Evolutionary conservation across 2,797 vertebrate genomes (phyloP).

Genomic region (Halcyon leucocephala): DNA sequence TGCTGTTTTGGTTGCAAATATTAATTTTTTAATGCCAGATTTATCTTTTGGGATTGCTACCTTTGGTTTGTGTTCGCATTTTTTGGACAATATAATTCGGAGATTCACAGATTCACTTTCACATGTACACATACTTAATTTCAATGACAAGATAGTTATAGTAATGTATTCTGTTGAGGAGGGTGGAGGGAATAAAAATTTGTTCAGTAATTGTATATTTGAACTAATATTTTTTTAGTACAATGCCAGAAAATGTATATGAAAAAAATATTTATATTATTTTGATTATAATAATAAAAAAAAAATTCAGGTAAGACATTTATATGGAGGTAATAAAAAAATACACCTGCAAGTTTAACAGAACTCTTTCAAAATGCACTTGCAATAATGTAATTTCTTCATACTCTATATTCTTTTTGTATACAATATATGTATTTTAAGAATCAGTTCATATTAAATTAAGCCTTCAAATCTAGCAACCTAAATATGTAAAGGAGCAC

Average conservation of each 20-base stretch:
- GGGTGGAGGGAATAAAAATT: not conserved
- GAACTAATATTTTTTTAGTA: not conserved
- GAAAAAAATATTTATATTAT: not conserved
- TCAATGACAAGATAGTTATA: not conserved
- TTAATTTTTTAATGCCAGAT: not conserved
- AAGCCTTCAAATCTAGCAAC: not conserved
- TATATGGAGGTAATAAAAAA: not conserved
- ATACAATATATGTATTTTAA: not conserved
- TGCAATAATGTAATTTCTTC: not conserved
- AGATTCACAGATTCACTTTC: not conserved
- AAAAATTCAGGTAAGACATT: not conserved
- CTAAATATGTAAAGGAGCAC: not conserved
- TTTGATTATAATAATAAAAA: not conserved
- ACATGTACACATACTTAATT: not conserved
- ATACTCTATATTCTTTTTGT: not conserved
- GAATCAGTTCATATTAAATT: constrained; percentile 1
- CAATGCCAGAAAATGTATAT: not conserved
- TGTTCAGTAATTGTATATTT: not conserved
- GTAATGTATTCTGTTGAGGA: not conserved
- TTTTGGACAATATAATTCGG: not conserved
- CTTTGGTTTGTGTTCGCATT: not conserved
- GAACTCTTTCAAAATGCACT: not conserved
- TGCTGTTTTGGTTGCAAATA: not conserved
- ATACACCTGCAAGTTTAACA: not conserved
- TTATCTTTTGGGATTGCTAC: not conserved